These are phyloP conservation scores for Nomada hirtipes DNA, from an alignment of 2,888 invertebrate species.

Conservation along the genomic window DNA sequence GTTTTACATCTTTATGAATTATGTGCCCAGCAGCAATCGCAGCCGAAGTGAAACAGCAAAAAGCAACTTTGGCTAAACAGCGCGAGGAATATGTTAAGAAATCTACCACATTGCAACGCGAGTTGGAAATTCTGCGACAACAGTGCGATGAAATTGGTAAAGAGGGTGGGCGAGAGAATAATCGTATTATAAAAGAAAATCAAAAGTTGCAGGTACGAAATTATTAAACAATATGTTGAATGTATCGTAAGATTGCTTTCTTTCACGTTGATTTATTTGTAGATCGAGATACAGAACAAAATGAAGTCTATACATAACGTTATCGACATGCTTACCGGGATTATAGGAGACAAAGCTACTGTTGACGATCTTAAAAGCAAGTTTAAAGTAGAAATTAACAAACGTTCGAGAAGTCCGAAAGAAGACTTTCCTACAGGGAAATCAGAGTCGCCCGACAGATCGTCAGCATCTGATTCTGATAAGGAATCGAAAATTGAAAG, in stretches of 20 bases:
- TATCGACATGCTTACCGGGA: conserved; percentile 94
- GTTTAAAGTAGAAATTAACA: conserved; percentile 78
- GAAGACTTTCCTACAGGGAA: conserved; percentile 80
- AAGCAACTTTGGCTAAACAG: conserved; percentile 91
- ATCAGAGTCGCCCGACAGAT: conserved; percentile 76
- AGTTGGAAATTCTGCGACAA: conserved; percentile 91
- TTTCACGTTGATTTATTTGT: conserved; percentile 71
- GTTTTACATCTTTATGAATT: conserved; percentile 37
- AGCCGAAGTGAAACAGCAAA: conserved; percentile 93
- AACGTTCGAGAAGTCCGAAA: conserved; percentile 79
- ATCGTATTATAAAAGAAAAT: conserved; percentile 92
- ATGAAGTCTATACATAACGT: conserved; percentile 94
- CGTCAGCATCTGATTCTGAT: conserved; percentile 76
- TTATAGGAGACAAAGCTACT: conserved; percentile 90
- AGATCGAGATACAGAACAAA: conserved; percentile 92
- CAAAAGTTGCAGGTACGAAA: conserved; percentile 92
- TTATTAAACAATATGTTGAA: not conserved
- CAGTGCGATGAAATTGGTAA: conserved; percentile 92
- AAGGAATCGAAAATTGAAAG: conserved; percentile 77
- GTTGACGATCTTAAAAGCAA: conserved; percentile 83
- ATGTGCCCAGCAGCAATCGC: conserved; percentile 88
- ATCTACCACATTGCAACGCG: conserved; percentile 89
- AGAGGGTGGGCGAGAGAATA: conserved; percentile 91
- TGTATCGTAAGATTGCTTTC: not conserved
- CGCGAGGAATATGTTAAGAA: conserved; percentile 93